Evolutionary conservation across 2,888 invertebrate species (phyloP).

Genomic region (Epirrita christyi): DNA sequence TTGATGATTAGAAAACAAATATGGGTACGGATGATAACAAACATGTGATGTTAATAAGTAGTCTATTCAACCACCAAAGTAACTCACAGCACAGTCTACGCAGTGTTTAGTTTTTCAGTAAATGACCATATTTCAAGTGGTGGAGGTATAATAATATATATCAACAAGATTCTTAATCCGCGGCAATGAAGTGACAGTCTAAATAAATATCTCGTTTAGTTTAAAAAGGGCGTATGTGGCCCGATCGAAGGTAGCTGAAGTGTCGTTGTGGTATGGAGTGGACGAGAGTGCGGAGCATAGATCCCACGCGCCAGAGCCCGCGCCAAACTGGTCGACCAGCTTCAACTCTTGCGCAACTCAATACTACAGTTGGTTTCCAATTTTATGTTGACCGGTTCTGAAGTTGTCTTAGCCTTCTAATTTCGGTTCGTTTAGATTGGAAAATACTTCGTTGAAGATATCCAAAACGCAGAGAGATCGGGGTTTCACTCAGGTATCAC

Average conservation of each 20-base stretch:
- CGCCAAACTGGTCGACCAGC: slow-evolving; percentile 76
- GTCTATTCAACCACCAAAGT: too few species aligned
- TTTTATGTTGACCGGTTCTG: slow-evolving; percentile 84
- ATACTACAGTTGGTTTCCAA: slow-evolving; percentile 83
- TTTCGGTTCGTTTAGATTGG: slow-evolving; percentile 84
- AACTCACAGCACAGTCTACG: too few species aligned
- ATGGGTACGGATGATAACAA: neutral
- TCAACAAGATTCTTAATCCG: slow-evolving; percentile 76
- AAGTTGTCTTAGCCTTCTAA: slow-evolving; percentile 83
- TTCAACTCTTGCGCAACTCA: slow-evolving; percentile 76
- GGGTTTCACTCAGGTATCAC: slow-evolving; percentile 49
- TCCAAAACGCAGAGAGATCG: slow-evolving; percentile 32
- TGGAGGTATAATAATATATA: slow-evolving; percentile 65
- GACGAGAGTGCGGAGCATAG: slow-evolving; percentile 53
- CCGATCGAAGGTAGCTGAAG: slow-evolving; percentile 11
- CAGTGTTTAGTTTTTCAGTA: slow-evolving; percentile 49
- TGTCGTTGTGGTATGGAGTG: slow-evolving; percentile 33
- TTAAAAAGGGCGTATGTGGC: slow-evolving; percentile 51
- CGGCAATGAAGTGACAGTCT: slow-evolving; percentile 69
- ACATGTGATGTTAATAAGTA: too few species aligned
- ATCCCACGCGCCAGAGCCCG: slow-evolving; percentile 72
- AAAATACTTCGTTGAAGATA: slow-evolving; percentile 70
- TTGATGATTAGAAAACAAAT: neutral
- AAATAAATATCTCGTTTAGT: slow-evolving; percentile 56
- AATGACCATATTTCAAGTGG: slow-evolving; percentile 56